Conservation (phyloP, 2,797 vertebrate species). For the Labeo calbasu region DNA sequence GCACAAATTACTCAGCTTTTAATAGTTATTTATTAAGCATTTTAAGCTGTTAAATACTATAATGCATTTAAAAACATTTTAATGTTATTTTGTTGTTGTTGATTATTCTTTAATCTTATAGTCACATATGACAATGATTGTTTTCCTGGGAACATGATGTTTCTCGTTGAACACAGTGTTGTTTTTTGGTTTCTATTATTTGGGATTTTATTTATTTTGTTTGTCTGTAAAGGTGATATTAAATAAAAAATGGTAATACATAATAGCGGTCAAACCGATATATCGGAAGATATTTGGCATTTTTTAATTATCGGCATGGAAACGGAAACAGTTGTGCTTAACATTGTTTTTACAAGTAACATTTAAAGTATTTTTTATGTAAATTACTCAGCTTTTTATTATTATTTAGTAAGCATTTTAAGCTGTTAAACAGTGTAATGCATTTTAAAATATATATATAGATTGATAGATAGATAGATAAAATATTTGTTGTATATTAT, state of each 20-base stretch:
- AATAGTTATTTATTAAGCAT: neutral
- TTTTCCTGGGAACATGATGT: too few relatives aligned
- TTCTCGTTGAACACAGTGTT: too few relatives aligned
- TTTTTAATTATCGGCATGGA: neutral
- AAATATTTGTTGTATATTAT: too few relatives aligned
- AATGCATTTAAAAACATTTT: neutral
- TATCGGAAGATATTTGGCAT: neutral
- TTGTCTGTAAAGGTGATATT: too few relatives aligned
- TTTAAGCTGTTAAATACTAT: neutral
- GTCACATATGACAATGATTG: too few relatives aligned
- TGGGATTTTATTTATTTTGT: too few relatives aligned
- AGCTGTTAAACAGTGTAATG: neutral
- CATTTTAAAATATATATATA: neutral
- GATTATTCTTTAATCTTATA: too few relatives aligned
- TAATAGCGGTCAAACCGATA: too few relatives aligned
- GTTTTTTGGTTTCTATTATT: too few relatives aligned
- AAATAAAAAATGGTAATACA: too few relatives aligned
- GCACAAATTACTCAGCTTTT: neutral
- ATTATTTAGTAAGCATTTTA: neutral
- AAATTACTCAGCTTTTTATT: neutral
- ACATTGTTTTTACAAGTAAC: neutral
- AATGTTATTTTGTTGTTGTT: neutral
- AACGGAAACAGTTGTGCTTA: neutral
- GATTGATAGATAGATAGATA: too few relatives aligned
- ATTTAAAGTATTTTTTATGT: neutral